These are phyloP conservation scores for Frankliniella intonsa DNA, from an alignment of 2,888 invertebrate genomes.

Conservation along the genomic window DNA sequence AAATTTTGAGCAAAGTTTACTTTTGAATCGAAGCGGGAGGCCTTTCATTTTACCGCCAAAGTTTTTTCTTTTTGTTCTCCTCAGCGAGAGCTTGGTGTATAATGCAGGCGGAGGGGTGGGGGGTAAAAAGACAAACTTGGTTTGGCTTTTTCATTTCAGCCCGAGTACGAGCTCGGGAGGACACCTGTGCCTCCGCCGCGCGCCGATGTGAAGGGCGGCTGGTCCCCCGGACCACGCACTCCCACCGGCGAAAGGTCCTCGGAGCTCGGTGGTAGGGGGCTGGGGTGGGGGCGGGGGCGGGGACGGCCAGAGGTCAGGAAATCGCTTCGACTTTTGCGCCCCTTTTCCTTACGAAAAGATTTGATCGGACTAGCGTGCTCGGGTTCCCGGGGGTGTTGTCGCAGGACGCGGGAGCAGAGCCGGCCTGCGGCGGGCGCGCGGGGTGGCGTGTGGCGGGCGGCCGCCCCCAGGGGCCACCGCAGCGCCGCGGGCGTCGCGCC, in stretches of 20 bases:
- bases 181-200: background rate
- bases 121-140: background rate
- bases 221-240: background rate
- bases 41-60: background rate
- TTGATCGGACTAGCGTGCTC: too few species aligned
- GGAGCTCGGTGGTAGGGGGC: too few species aligned
- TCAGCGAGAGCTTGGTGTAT: background rate
- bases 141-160: background rate
- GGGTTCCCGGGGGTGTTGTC: too few species aligned
- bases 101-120: background rate
- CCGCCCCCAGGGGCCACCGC: background rate
- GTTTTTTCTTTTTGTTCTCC: background rate
- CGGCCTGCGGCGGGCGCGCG: slow-evolving; percentile 29
- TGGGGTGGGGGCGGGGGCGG: too few species aligned
- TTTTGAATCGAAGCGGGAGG: background rate
- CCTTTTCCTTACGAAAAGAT: too few species aligned
- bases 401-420: background rate
- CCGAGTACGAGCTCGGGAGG: background rate
- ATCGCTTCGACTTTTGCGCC: too few species aligned
- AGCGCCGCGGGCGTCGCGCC: background rate
- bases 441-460: slow-evolving; percentile 32
- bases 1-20: background rate
- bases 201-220: background rate
- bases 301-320: too few species aligned
- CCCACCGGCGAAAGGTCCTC: too few species aligned